Evolutionary conservation across 1,140 invertebrate genomes (phyloP), one percentile per base, ranked within the genome.

Genomic region (Bathynomus jamesi): DNA sequence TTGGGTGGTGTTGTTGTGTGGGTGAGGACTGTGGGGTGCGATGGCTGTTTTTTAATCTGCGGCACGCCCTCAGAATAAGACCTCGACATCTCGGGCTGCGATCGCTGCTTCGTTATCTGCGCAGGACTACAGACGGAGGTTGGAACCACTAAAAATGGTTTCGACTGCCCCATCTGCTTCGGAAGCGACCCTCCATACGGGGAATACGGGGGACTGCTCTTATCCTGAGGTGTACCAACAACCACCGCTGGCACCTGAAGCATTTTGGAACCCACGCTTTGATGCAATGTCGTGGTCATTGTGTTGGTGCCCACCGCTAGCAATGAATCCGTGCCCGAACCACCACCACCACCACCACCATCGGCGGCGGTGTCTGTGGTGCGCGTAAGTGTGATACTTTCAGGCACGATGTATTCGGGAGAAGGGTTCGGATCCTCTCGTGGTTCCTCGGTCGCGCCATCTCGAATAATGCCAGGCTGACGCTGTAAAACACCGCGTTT

Each of bases 401-500:
- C 78, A 73, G 83, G 80, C 72, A 87, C 80, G 76, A 80, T 80
- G 4, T 87, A 86, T 13, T 85, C 77, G 24, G 71, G 46, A 8
- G 30, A 40, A 28, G 31, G 67, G 5, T 32, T 62, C 21, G 25
- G 61, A 21, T 61, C 72, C 10, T 67, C 72, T n/a, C 64, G 60
- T 46, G 30, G 61, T 28, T 74, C 75, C 29, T 66, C 69, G 69
- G 82, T 81, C 80, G 30, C 70, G 65, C 25, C 25, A 61, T 70
- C 72, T 8, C 69, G 66, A 63, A 74, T 89, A 40, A 90, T 85
- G 28, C 88, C 82, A 4, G 85, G 86, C 75, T 90, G 89, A 28
- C 89, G 83, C 79, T 88, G 87, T 2, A 89, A 79, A 28, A 87
- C 82, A 30, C 69, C 87, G 82, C 70, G 86, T 84, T 31, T 86